These are phyloP conservation scores for Sciaenops ocellatus DNA, from an alignment of 2,797 vertebrate species.

Conservation along the genomic window DNA sequence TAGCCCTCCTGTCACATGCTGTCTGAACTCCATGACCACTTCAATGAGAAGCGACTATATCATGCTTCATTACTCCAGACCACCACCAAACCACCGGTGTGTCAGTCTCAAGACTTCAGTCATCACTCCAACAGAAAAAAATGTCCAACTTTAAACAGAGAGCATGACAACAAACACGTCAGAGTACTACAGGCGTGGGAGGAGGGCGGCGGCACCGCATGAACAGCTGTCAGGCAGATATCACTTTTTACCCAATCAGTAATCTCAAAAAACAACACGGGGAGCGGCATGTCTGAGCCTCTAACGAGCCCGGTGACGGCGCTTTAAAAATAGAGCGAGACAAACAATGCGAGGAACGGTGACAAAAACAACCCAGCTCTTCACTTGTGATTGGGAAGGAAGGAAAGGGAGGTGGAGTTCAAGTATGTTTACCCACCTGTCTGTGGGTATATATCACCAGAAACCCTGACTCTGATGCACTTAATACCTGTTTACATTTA, in stretches of 20 bases:
- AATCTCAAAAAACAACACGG: slow-evolving; percentile 75
- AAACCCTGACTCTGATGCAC: slow-evolving; percentile 8
- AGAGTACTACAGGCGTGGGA: not conserved
- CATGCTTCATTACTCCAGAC: slow-evolving; percentile 20
- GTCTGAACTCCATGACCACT: slow-evolving; percentile 9
- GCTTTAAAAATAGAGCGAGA: slow-evolving; percentile 72
- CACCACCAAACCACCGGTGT: not conserved
- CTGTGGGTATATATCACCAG: slow-evolving; percentile 15
- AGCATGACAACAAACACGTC: slow-evolving; percentile 20
- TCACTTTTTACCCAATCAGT: slow-evolving; percentile 47
- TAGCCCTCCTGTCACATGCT: slow-evolving; percentile 27
- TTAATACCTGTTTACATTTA: slow-evolving; percentile 52
- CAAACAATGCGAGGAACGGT: slow-evolving; percentile 75
- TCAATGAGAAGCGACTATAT: slow-evolving; percentile 20
- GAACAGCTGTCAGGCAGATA: slow-evolving; percentile 61
- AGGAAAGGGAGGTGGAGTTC: not conserved
- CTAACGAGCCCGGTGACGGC: slow-evolving; percentile 68
- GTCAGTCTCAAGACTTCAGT: slow-evolving; percentile 10
- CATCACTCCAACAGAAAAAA: not conserved
- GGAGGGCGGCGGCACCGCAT: not conserved
- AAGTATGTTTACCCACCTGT: slow-evolving; percentile 52
- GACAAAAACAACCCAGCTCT: slow-evolving; percentile 54
- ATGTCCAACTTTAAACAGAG: slow-evolving; percentile 7
- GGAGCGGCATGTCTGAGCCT: slow-evolving; percentile 61
- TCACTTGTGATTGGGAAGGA: slow-evolving; percentile 27